Evolutionary conservation across 2,113 vertebrate genomes (phyloP).

Genomic region (Dunckerocampus dactyliophorus): DNA sequence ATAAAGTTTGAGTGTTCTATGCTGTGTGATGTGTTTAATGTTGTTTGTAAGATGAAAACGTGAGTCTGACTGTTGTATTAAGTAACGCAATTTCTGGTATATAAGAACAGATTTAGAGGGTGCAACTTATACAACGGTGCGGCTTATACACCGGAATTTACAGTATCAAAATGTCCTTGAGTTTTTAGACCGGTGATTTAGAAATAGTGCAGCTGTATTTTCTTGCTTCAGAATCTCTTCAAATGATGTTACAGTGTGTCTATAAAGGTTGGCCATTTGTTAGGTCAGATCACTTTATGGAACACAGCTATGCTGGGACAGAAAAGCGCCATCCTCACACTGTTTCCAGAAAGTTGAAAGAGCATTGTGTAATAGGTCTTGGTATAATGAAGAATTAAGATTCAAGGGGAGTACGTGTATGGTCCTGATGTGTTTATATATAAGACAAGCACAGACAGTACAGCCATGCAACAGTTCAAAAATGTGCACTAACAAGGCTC

Average conservation of each 20-base stretch:
- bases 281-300: too few relatives aligned
- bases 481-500: not conserved
- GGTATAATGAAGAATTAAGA: not conserved
- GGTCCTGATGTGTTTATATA: not conserved
- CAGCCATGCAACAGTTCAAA: not conserved
- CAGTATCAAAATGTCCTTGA: not conserved
- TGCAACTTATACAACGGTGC: too few relatives aligned
- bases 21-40: too few relatives aligned
- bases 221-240: too few relatives aligned
- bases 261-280: too few relatives aligned
- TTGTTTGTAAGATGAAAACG: too few relatives aligned
- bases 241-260: too few relatives aligned
- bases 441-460: not conserved
- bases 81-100: too few relatives aligned
- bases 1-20: too few relatives aligned
- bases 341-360: not conserved
- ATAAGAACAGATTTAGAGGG: too few relatives aligned
- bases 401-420: not conserved
- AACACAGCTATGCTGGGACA: not conserved
- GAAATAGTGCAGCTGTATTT: not conserved
- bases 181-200: not conserved
- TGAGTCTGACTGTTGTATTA: too few relatives aligned
- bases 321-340: not conserved
- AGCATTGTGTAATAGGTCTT: not conserved
- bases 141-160: too few relatives aligned